Percentiles rank a stretch among this genome's conserved stretches.
These are phyloP conservation scores for Drosophila demipolita DNA, from an alignment of 2,888 invertebrate genomes.

Conservation along the genomic window DNA sequence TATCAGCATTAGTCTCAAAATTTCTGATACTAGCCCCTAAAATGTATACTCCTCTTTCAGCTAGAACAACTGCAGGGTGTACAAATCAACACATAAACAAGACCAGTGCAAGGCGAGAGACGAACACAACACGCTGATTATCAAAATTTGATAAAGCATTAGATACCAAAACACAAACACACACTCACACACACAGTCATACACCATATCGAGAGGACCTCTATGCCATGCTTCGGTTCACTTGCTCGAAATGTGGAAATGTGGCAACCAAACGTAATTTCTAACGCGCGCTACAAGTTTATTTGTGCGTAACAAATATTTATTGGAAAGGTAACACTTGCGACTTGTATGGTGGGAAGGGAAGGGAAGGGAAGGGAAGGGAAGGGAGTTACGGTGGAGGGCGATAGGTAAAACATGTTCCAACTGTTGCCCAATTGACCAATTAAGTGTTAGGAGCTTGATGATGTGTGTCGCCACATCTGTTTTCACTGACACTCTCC, in stretches of 20 bases:
- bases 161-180: slow-evolving; percentile 58
- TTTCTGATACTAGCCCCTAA: no score
- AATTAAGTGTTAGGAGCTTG: slow-evolving; percentile 62
- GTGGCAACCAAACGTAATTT: slow-evolving; percentile 46
- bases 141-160: slow-evolving; percentile 73
- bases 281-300: slow-evolving; percentile 75
- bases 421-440: slow-evolving; percentile 73
- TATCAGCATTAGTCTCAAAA: background rate
- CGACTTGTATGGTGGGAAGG: slow-evolving; percentile 13
- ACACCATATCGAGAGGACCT: slow-evolving; percentile 37
- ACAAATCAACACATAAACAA: slow-evolving; percentile 60
- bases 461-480: slow-evolving; percentile 64
- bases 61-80: slow-evolving; percentile 35
- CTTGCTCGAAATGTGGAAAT: slow-evolving; percentile 45
- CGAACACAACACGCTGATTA: slow-evolving; percentile 72
- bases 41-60: background rate
- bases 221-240: slow-evolving; percentile 61
- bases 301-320: slow-evolving; percentile 81
- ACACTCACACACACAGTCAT: slow-evolving; percentile 20
- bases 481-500: slow-evolving; percentile 28
- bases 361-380: background rate
- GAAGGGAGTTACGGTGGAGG: slow-evolving; percentile 6
- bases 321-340: slow-evolving; percentile 82
- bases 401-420: slow-evolving; percentile 20
- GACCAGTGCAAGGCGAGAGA: slow-evolving; percentile 54